These are phyloP conservation scores for Arge pagana DNA, from an alignment of 2,888 invertebrate genomes.

Conservation along the genomic window DNA sequence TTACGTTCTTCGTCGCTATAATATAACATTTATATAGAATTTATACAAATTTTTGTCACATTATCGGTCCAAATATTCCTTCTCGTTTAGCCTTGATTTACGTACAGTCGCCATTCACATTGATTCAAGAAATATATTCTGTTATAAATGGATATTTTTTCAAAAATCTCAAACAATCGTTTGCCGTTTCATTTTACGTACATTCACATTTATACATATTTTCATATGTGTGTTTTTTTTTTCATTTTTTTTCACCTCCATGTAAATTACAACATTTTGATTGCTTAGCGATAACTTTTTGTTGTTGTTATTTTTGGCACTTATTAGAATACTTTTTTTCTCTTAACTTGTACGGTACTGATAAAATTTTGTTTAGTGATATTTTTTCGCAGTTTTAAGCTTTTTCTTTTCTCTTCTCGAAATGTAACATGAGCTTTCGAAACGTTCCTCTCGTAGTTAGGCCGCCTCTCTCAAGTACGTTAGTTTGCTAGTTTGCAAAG, in stretches of 20 bases:
- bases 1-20: neutral
- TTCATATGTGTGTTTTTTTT: neutral
- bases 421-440: too few relatives aligned
- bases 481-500: too few relatives aligned
- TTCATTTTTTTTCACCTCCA: neutral
- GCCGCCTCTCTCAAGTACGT: too few relatives aligned
- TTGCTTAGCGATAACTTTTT: slow-evolving; percentile 25
- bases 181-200: neutral
- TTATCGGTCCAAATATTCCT: neutral
- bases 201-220: slow-evolving; percentile 5
- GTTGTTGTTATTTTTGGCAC: slow-evolving; percentile 38
- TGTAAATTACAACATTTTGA: slow-evolving; percentile 22
- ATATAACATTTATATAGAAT: slow-evolving; percentile 46
- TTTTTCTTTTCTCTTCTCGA: too few relatives aligned
- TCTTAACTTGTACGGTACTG: slow-evolving; percentile 13
- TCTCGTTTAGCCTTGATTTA: too few relatives aligned
- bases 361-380: too few relatives aligned
- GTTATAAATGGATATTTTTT: too few relatives aligned
- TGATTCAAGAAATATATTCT: neutral
- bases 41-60: slow-evolving; percentile 1
- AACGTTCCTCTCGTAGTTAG: too few relatives aligned
- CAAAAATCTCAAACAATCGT: too few relatives aligned
- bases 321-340: slow-evolving; percentile 28
- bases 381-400: too few relatives aligned
- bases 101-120: neutral